Percentiles rank a stretch among this genome's conserved stretches.
These are phyloP conservation scores for Brachypodius melanocephalos DNA, from an alignment of 2,113 vertebrate genomes.

Conservation along the genomic window DNA sequence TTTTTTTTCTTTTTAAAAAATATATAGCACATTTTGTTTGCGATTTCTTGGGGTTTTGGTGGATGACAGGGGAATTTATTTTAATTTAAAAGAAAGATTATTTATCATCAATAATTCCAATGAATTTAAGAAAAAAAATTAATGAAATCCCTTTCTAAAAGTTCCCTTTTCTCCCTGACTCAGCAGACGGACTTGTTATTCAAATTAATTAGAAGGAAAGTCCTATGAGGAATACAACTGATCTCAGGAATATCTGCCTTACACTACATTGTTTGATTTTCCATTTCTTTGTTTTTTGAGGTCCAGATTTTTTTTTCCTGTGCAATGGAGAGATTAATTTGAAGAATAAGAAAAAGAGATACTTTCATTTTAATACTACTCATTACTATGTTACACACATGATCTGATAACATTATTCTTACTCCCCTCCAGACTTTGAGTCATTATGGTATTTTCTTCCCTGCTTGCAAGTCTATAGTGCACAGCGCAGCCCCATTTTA, in stretches of 20 bases:
- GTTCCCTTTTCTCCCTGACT: neutral
- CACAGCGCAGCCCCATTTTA: neutral
- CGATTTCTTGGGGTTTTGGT: neutral
- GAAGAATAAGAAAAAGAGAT: neutral
- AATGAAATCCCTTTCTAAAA: neutral
- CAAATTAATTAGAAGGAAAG: neutral
- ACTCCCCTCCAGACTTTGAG: constrained; percentile 73
- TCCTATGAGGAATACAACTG: neutral
- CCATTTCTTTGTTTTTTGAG: neutral
- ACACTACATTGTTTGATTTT: neutral
- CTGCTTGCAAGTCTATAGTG: neutral
- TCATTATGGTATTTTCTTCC: neutral
- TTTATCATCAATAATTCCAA: neutral
- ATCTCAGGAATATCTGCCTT: neutral
- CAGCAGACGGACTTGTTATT: neutral
- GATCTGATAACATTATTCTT: neutral
- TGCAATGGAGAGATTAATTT: neutral
- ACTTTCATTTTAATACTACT: neutral
- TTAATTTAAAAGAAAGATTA: neutral
- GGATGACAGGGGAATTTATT: neutral
- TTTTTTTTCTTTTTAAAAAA: neutral
- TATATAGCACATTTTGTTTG: neutral
- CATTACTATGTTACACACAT: neutral
- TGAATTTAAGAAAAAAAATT: neutral
- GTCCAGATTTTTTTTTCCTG: neutral